Percentiles rank a stretch among this genome's conserved stretches.
Evolutionary conservation across 2,888 invertebrate genomes (phyloP).

Genomic region (Chouioia cunea): DNA sequence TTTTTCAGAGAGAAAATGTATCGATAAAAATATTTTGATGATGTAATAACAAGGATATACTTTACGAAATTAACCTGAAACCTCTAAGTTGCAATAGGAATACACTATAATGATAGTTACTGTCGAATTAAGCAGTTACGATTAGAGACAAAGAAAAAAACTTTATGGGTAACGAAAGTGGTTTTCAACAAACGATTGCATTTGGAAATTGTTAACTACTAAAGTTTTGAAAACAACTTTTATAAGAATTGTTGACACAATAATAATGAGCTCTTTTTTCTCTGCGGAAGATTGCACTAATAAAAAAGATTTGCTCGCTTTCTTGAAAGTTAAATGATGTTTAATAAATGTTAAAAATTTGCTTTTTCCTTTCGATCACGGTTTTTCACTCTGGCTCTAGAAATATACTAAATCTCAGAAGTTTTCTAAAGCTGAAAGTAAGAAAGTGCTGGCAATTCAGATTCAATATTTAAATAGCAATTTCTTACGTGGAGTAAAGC

Average conservation of each 20-base stretch:
- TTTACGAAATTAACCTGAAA: not conserved
- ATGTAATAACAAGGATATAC: not conserved
- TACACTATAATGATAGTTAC: too few relatives aligned
- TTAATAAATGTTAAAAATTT: not conserved
- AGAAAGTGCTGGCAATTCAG: slow-evolving; percentile 52
- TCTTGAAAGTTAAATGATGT: not conserved
- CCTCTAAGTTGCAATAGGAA: too few relatives aligned
- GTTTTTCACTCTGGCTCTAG: not conserved
- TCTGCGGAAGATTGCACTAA: too few relatives aligned
- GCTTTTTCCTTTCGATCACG: not conserved
- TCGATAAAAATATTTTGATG: slow-evolving; percentile 19
- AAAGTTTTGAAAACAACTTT: too few relatives aligned
- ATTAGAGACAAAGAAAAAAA: too few relatives aligned
- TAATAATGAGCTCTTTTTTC: too few relatives aligned
- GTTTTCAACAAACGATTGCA: too few relatives aligned
- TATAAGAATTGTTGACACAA: too few relatives aligned
- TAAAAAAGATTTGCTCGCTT: too few relatives aligned
- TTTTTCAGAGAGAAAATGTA: slow-evolving; percentile 11
- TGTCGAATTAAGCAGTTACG: too few relatives aligned
- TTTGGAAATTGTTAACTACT: too few relatives aligned
- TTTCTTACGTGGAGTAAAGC: slow-evolving; percentile 47
- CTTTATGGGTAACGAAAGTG: too few relatives aligned
- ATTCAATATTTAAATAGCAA: slow-evolving; percentile 58
- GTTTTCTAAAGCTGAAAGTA: slow-evolving; percentile 8
- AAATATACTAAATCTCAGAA: slow-evolving; percentile 1